Conservation (phyloP, 2,113 vertebrate genomes). For the Anoura caudifer region DNA sequence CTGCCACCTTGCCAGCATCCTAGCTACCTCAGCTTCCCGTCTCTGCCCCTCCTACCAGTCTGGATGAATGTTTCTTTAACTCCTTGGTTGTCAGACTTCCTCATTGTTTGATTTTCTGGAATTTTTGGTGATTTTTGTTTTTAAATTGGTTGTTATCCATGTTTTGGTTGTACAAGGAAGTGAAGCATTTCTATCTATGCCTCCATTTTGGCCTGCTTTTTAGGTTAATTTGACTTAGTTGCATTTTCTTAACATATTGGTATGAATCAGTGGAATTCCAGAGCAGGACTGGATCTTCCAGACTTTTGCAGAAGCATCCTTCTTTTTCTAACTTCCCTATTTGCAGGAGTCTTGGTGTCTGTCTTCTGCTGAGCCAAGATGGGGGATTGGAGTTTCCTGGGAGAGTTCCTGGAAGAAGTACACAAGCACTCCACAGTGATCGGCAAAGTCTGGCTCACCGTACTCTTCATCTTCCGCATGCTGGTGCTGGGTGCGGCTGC, state of each 20-base stretch:
- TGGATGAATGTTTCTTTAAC: too few relatives aligned
- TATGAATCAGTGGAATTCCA: not conserved
- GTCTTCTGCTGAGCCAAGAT: constrained; percentile 80
- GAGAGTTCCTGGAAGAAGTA: constrained; percentile 96
- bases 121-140: too few relatives aligned
- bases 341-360: not conserved
- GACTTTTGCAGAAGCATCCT: not conserved
- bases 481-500: constrained; percentile 95
- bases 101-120: too few relatives aligned
- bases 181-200: too few relatives aligned
- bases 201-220: not conserved
- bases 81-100: too few relatives aligned
- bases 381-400: constrained; percentile 97
- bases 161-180: too few relatives aligned
- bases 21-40: too few relatives aligned
- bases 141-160: too few relatives aligned
- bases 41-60: too few relatives aligned
- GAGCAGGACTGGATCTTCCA: not conserved
- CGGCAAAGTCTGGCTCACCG: constrained; percentile 96
- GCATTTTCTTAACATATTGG: not conserved
- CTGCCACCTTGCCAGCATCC: too few relatives aligned
- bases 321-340: not conserved
- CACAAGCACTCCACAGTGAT: constrained; percentile 98
- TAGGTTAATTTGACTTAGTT: not conserved
- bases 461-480: constrained; percentile 99